Evolutionary conservation across 2,797 vertebrate genomes (phyloP), one percentile per base, ranked within the genome.

Genomic region (Gobionotothen gibberifrons): DNA sequence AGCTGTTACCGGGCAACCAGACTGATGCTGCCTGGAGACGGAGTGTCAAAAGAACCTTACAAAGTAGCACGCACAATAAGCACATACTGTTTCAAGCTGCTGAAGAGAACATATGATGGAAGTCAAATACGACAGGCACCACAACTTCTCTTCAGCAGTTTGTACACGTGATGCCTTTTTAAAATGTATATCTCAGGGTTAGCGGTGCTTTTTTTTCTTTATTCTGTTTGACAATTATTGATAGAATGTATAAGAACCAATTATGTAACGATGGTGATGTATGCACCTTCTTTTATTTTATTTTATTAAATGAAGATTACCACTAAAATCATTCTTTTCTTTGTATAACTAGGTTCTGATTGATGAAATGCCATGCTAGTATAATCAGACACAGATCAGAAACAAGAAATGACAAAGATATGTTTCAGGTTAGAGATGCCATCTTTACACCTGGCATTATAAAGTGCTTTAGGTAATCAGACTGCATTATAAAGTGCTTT

Each of bases 11-110:
- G 63, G 39, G 0, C 49, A 83, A 5, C 17, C 67, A 3, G 55
- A 64, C 32, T 36, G 32, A 36, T 57, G 8, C 87, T 96, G 42
- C 95, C 95, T 12, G 92, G 96, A 36, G 26, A 16, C 5, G 1
- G 36, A 39, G 7, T 40, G 17, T 42, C 17, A 51, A 8, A 7
- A 57, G 49, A 42, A 13, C 13, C 42, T 43, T 26, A 57, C 32
- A 63, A 36, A 15, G 40, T 12, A n/a, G 3, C 26, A 26, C 17
- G 3, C 26, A 26, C 26, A 26, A 26, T 26, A 26, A 55, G 15
- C n/a, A 49, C 17, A 29, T 7, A 7, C 12, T 46, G 39, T 59
- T 43, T 53, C 11, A 13, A 9, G 3, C 17, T 15, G 39, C 17
- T 66, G 13, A 4, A 15, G 15, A n/a, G 48, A 19, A 44, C 43